phyloP scores from a whole-genome alignment of 2,113 vertebrate species.

The Hirundichthys speculiger region DNA sequence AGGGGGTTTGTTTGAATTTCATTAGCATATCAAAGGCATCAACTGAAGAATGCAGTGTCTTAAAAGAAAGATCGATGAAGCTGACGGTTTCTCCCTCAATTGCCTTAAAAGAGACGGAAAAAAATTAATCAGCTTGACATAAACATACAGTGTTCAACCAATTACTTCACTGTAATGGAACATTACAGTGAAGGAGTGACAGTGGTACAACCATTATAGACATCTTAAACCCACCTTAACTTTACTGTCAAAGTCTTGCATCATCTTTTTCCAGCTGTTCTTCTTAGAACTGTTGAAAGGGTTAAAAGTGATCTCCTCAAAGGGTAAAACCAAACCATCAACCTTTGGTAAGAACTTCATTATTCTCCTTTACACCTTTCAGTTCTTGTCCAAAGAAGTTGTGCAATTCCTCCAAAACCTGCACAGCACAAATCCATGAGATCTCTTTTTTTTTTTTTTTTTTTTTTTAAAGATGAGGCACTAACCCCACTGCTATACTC shows the following conservation, averaged over 20 bases:
- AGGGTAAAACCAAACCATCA: constrained; percentile 81
- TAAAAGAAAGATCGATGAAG: constrained; percentile 92
- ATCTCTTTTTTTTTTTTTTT: background rate
- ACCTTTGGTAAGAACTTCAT: constrained; percentile 84
- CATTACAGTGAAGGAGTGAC: no score
- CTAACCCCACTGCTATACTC: no score
- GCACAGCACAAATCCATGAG: constrained; percentile 5
- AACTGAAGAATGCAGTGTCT: constrained; percentile 88
- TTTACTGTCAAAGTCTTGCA: constrained; percentile 85
- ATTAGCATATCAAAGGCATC: constrained; percentile 90
- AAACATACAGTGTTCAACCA: background rate
- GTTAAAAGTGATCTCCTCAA: constrained; percentile 86
- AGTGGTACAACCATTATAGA: background rate
- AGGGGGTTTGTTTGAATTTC: constrained; percentile 88
- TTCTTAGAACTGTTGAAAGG: constrained; percentile 82
- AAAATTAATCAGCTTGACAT: constrained; percentile 6
- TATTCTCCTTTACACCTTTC: constrained; percentile 83
- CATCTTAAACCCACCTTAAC: constrained; percentile 79
- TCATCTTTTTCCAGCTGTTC: constrained; percentile 84
- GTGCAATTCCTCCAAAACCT: constrained; percentile 90
- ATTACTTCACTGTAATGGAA: no score
- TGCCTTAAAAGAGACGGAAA: constrained; percentile 72
- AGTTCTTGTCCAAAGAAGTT: constrained; percentile 90
- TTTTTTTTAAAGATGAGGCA: background rate
- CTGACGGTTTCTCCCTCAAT: constrained; percentile 89